Base-by-base conservation (phyloP, 2,888 invertebrate genomes). In the Sclerodermus sp. region DNA sequence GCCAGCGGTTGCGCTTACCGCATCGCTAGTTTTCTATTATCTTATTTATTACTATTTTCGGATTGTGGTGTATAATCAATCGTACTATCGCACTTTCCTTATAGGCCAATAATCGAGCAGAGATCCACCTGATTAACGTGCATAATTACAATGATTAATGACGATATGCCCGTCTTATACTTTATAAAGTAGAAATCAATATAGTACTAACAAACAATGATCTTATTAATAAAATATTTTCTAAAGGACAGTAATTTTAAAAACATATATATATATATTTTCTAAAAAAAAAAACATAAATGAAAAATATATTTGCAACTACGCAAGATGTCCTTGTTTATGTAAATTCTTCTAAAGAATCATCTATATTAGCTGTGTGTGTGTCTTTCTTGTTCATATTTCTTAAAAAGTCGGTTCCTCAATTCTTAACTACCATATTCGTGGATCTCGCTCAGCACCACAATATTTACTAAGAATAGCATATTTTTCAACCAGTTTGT, bases 1-100 rank as follows among this genome's bases (percentile, higher is more conserved):
- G 60, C 57, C 56, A 58, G 57, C 58, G 44, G 54, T 62, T 56
- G 56, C 58, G 58, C 53, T 57, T 58, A 55, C 53, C 62, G 57
- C 62, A 54, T 34, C 57, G 50, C 63, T 65, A 65, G 60, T 49
- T 57, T 46, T 43, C 56, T 60, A 58, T 44, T 38, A 48, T 42
- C 49, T 49, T 49, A 49, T 47, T 51, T 43, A 42, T 58, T 42
- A 42, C 53, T 55, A 56, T 51, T 23, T 13, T 51, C 57, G 43
- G 38, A 55, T 57, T 45, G 45, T 42, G 40, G 51, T 51, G 47
- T 45, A 41, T 46, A 36, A 43, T 42, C 42, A 30, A 45, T 32
- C 32, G 18, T 45, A 37, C 37, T 42, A 37, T 45, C 42, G 38
- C 18, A 38, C 18, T 15, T 37, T 1, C 14, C 17, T 17, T 18